These are phyloP conservation scores for Baryphthengus martii DNA, from an alignment of 2,113 vertebrate species.

Conservation along the genomic window DNA sequence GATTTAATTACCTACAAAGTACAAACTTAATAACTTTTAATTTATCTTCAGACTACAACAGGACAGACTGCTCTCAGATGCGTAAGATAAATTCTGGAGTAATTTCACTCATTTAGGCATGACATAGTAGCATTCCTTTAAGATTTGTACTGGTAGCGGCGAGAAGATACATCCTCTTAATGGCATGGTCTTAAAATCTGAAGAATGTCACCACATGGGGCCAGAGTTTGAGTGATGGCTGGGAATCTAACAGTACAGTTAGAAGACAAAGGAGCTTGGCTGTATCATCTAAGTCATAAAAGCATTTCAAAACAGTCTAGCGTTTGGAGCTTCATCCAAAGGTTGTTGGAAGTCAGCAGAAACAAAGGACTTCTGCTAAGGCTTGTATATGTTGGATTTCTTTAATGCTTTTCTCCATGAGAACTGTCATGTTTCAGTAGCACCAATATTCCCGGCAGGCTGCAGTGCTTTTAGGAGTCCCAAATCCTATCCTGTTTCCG, in stretches of 20 bases:
- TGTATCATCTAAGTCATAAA: background rate
- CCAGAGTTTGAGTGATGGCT: background rate
- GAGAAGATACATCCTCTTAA: background rate
- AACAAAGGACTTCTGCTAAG: background rate
- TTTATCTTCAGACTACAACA: background rate
- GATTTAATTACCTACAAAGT: background rate
- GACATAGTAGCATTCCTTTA: background rate
- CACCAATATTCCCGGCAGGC: slow-evolving; percentile 46
- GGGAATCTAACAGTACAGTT: background rate
- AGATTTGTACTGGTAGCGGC: background rate
- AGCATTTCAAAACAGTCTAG: background rate
- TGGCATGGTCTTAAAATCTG: background rate
- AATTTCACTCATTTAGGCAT: background rate
- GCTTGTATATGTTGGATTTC: background rate
- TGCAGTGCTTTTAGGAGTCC: slow-evolving; percentile 44
- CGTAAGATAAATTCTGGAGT: background rate
- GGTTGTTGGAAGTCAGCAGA: background rate
- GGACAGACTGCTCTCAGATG: background rate
- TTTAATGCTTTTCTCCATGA: background rate
- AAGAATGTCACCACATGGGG: background rate
- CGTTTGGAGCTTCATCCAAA: background rate
- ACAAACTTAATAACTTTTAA: background rate
- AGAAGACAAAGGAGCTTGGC: background rate
- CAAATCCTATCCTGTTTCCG: background rate
- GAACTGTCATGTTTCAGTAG: background rate